Conservation (phyloP, 2,888 invertebrate species). For the Diaperis boleti region DNA sequence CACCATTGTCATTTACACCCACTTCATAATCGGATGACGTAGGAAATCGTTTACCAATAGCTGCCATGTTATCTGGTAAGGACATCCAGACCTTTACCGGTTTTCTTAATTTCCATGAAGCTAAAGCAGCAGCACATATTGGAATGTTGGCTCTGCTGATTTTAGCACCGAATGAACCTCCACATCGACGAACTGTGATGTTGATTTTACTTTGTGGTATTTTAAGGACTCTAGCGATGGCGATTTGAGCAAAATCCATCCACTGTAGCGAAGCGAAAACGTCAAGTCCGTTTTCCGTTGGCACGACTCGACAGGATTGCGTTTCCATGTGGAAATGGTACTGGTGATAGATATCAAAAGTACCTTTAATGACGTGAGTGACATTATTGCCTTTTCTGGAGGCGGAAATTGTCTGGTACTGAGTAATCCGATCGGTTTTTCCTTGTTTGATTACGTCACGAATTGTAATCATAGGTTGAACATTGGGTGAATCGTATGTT, state of each 20-base stretch:
- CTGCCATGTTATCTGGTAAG: constrained; percentile 79
- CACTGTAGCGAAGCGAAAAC: constrained; percentile 75
- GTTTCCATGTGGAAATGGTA: constrained; percentile 86
- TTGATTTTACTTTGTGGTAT: constrained; percentile 71
- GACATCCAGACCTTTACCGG: constrained; percentile 80
- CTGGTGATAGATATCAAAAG: constrained; percentile 72
- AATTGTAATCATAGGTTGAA: constrained; percentile 65
- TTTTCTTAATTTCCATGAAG: constrained; percentile 71
- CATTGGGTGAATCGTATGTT: constrained; percentile 67
- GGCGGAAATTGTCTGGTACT: constrained; percentile 62
- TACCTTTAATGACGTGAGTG: constrained; percentile 70
- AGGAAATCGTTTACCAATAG: constrained; percentile 76
- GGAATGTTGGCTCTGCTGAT: constrained; percentile 72
- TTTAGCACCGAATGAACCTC: constrained; percentile 87
- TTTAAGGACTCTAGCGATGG: constrained; percentile 63
- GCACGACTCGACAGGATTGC: constrained; percentile 73
- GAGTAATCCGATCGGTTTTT: constrained; percentile 63
- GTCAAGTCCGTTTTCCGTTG: constrained; percentile 77
- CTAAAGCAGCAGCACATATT: constrained; percentile 78
- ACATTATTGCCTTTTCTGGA: constrained; percentile 61
- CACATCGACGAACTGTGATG: constrained; percentile 78
- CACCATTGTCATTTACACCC: constrained; percentile 73
- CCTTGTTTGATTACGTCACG: constrained; percentile 69
- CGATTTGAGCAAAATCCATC: constrained; percentile 72
- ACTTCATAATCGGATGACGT: constrained; percentile 76